These are phyloP conservation scores for Cacoxenus indagator DNA, from an alignment of 2,888 invertebrate genomes.

Conservation along the genomic window DNA sequence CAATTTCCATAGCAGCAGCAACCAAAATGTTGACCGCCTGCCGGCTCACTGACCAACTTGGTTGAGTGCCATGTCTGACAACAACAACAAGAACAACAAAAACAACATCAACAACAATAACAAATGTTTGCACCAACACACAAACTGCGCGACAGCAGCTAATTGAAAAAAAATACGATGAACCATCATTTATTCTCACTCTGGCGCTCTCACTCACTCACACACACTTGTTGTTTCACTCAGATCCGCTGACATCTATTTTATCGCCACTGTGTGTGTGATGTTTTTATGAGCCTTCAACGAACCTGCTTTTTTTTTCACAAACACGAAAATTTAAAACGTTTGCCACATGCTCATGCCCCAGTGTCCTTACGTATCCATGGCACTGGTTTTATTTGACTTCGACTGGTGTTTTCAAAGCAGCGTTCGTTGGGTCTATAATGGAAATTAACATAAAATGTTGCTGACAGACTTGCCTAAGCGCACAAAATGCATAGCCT, in stretches of 20 bases:
- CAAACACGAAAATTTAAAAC: neutral
- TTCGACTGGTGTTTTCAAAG: too few relatives aligned
- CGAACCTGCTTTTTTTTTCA: too few relatives aligned
- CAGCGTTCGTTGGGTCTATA: constrained; percentile 39
- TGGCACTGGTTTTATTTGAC: too few relatives aligned
- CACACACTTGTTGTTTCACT: too few relatives aligned
- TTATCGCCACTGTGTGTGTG: constrained; percentile 11
- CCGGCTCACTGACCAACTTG: too few relatives aligned
- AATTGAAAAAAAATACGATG: constrained; percentile 53
- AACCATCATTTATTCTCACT: neutral
- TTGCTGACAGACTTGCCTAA: constrained; percentile 50
- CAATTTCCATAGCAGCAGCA: neutral
- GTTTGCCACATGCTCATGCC: neutral
- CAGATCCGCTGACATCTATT: constrained; percentile 33
- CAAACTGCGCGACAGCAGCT: constrained; percentile 32
- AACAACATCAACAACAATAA: constrained; percentile 25
- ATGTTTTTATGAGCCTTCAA: constrained; percentile 25
- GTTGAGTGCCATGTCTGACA: too few relatives aligned
- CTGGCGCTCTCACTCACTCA: neutral
- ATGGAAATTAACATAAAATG: constrained; percentile 63
- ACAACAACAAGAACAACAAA: neutral
- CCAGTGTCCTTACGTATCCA: too few relatives aligned
- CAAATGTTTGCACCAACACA: constrained; percentile 31
- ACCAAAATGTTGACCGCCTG: constrained; percentile 22
- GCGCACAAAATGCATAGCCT: too few relatives aligned